Percentiles rank a stretch among this genome's conserved stretches.
These are phyloP conservation scores for Brachionus angularis DNA, from an alignment of 1,140 invertebrate genomes.

Conservation along the genomic window DNA sequence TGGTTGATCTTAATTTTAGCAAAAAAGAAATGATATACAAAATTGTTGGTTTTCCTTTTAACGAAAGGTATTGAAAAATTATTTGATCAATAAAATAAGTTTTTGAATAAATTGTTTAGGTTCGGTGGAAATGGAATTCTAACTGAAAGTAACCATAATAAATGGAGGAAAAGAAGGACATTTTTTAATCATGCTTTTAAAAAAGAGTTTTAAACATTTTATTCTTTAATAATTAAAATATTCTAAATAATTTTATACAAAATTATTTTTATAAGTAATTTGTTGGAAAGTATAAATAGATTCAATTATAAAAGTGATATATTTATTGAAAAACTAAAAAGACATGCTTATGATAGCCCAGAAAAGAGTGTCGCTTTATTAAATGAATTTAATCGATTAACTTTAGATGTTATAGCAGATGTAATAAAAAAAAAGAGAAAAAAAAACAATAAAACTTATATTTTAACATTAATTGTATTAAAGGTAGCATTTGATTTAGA, in stretches of 20 bases:
- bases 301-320: constrained; percentile 25
- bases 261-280: no score
- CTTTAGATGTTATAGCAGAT: constrained; percentile 16
- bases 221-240: background rate
- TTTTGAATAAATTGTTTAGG: background rate
- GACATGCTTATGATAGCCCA: background rate
- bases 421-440: no score
- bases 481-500: constrained; percentile 25
- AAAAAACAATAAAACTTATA: background rate
- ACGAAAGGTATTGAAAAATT: background rate
- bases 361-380: background rate
- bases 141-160: constrained; percentile 8
- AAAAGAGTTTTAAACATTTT: background rate
- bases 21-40: constrained; percentile 11
- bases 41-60: constrained; percentile 13
- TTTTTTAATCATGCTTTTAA: constrained; percentile 30
- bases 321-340: constrained; percentile 7
- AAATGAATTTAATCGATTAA: constrained; percentile 22
- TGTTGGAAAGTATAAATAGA: background rate
- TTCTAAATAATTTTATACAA: background rate
- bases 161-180: background rate
- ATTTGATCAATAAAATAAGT: no score
- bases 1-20: background rate
- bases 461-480: background rate
- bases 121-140: constrained; percentile 22